Evolutionary conservation across 1,140 invertebrate species (phyloP), one percentile per base, ranked within the genome.

Genomic region (Ceratina australensis): DNA sequence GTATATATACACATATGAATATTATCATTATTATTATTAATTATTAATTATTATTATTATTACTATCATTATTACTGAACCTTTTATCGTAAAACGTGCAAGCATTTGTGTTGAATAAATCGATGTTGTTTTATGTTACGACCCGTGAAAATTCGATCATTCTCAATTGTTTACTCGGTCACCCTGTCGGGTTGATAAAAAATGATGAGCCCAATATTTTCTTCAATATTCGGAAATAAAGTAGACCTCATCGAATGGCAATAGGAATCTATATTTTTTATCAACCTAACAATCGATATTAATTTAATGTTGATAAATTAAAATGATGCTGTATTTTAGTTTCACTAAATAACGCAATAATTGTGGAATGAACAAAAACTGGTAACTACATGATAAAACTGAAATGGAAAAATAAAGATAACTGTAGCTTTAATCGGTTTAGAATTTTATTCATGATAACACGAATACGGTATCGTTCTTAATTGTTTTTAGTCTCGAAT

Each of bases 101-200:
- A 90, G 87, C 87, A 91, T 90, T 91, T 91, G 87, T 91, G 89
- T 90, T 90, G 74, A 90, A 91, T 91, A 90, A 91, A 90, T 91
- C 86, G 89, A 91, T 90, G 90, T 91, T 91, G 90, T 91, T 91
- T 91, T 91, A 91, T 87, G 88, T 91, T 91, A 89, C 57, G 42
- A 16, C 24, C 26, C 47, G 59, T 61, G 69, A 74, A 33, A 49
- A 72, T 69, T 12, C 33, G 33, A 77, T 42, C 60, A 47, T 60
- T 60, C n/a, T 61, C 57, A 28, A 60, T 24, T 52, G 20, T 71
- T 63, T 13, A 72, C n/a, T 24, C 24, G 33, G 18, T 72, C 26
- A 15, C 33, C 64, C 54, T n/a, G 28, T 71, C 28, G 22, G 65
- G 24, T 26, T 16, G 50, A 54, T 28, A 56, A n/a, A 54, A 67